Evolutionary conservation across 2,797 vertebrate genomes (phyloP).

Genomic region (Limosa lapponica): DNA sequence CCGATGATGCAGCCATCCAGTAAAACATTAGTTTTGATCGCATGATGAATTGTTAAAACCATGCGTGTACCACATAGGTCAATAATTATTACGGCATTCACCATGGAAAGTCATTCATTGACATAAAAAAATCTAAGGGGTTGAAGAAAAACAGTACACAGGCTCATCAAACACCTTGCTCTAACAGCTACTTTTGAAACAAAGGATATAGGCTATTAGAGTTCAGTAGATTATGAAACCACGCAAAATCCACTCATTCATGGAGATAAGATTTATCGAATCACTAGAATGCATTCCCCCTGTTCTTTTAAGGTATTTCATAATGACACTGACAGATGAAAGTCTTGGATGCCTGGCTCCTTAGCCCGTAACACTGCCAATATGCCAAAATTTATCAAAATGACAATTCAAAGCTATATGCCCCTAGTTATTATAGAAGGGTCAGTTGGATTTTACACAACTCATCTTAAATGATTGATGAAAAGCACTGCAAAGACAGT

Average conservation of each 20-base stretch:
- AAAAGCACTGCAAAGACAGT: slow-evolving; percentile 38
- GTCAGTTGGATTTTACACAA: slow-evolving; percentile 46
- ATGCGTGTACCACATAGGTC: background rate
- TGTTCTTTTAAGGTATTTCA: slow-evolving; percentile 33
- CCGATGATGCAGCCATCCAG: background rate
- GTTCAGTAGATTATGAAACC: slow-evolving; percentile 40
- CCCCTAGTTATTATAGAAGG: slow-evolving; percentile 48
- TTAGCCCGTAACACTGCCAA: slow-evolving; percentile 34
- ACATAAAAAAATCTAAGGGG: background rate
- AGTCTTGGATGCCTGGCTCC: background rate
- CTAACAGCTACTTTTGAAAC: slow-evolving; percentile 33
- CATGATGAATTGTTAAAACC: background rate
- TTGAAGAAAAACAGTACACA: background rate
- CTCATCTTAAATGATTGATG: slow-evolving; percentile 48
- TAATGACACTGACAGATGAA: slow-evolving; percentile 51
- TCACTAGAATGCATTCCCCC: background rate
- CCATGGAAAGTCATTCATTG: slow-evolving; percentile 1
- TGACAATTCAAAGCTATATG: slow-evolving; percentile 51
- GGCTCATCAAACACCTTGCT: slow-evolving; percentile 24
- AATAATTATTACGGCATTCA: background rate
- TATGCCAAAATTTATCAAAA: slow-evolving; percentile 55
- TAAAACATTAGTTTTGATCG: background rate
- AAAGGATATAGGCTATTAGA: slow-evolving; percentile 41
- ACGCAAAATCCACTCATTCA: slow-evolving; percentile 28
- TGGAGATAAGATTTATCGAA: slow-evolving; percentile 43